Evolutionary conservation across 2,888 invertebrate species (phyloP).

Genomic region (Lutraria lutraria): DNA sequence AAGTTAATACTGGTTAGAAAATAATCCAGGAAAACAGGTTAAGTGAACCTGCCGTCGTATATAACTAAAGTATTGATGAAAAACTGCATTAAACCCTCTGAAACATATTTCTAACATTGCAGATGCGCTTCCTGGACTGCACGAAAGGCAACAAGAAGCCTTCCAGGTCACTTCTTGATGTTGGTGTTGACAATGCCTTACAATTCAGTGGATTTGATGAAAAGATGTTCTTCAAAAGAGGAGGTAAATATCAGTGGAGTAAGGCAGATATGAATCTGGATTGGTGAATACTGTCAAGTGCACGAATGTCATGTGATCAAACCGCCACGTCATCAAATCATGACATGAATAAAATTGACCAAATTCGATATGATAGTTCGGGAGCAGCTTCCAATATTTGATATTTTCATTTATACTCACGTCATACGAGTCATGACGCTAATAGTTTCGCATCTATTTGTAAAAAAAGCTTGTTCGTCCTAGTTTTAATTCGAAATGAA

Average conservation of each 20-base stretch:
- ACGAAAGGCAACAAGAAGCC: slow-evolving; percentile 87
- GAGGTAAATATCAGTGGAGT: slow-evolving; percentile 88
- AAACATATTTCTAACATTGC: slow-evolving; percentile 28
- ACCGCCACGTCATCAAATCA: too few relatives aligned
- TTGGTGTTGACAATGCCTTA: slow-evolving; percentile 87
- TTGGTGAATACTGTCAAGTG: slow-evolving; percentile 65
- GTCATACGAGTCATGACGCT: too few relatives aligned
- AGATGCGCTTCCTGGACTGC: slow-evolving; percentile 88
- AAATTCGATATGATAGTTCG: neutral
- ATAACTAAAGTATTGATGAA: too few relatives aligned
- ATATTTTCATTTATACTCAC: too few relatives aligned
- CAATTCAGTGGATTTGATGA: slow-evolving; percentile 88
- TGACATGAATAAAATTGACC: neutral
- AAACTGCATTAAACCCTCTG: too few relatives aligned
- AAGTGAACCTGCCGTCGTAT: too few relatives aligned
- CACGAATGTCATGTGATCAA: neutral
- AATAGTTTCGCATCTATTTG: too few relatives aligned
- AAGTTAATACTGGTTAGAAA: too few relatives aligned
- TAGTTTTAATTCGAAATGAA: too few relatives aligned
- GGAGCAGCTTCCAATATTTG: too few relatives aligned
- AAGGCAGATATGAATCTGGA: slow-evolving; percentile 81
- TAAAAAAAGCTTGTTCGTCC: too few relatives aligned
- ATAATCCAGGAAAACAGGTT: too few relatives aligned
- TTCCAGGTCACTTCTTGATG: slow-evolving; percentile 88
- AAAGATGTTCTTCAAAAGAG: slow-evolving; percentile 88